Conservation (phyloP, 2,888 invertebrate species). For the Andrena fulva region DNA sequence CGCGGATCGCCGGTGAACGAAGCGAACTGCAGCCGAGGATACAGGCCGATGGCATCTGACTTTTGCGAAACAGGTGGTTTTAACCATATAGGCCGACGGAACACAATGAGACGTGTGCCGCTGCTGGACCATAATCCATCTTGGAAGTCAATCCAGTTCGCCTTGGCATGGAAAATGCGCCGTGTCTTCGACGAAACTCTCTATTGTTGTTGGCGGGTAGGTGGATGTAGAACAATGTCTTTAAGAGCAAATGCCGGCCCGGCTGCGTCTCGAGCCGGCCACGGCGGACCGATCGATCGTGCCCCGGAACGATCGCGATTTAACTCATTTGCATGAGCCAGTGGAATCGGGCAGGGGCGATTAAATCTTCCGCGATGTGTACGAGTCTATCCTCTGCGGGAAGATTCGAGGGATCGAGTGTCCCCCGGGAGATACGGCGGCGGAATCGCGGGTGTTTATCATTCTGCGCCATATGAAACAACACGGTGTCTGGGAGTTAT, state of each 20-base stretch:
- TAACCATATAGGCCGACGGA: conserved; percentile 64
- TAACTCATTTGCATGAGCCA: conserved; percentile 31
- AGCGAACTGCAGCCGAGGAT: conserved; percentile 35
- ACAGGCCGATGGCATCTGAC: conserved; percentile 58
- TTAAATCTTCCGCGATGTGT: background rate
- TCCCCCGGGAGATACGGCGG: background rate
- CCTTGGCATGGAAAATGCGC: conserved; percentile 82
- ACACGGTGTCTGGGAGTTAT: conserved; percentile 36
- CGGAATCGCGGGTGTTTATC: conserved; percentile 49
- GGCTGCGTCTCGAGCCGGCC: conserved; percentile 37
- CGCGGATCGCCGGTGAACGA: conserved; percentile 36
- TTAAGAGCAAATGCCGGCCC: conserved; percentile 41
- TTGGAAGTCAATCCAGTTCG: conserved; percentile 77
- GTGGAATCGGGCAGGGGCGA: background rate
- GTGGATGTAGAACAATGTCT: conserved; percentile 63
- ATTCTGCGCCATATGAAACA: conserved; percentile 57
- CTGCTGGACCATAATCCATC: conserved; percentile 81
- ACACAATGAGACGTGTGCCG: conserved; percentile 80
- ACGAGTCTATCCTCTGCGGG: background rate
- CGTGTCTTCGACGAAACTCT: conserved; percentile 75
- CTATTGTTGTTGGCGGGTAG: conserved; percentile 66
- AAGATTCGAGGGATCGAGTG: background rate
- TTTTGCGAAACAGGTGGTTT: conserved; percentile 82
- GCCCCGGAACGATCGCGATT: conserved; percentile 41
- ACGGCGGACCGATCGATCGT: conserved; percentile 22